phyloP scores from a whole-genome alignment of 2,888 invertebrate genomes.

The Acronicta alni region DNA sequence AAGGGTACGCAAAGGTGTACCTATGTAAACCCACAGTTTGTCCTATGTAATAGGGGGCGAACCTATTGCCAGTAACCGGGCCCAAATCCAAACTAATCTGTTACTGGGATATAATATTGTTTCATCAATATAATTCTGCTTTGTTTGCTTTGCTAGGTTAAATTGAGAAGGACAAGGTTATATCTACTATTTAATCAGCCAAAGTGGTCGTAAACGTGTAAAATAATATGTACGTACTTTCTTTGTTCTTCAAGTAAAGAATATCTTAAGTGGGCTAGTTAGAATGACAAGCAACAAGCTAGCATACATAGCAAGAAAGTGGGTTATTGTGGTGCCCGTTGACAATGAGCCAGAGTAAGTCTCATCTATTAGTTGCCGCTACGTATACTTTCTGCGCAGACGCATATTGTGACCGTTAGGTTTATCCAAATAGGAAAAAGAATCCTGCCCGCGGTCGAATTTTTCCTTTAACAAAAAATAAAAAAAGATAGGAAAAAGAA shows the following conservation, averaged over 20 bases:
- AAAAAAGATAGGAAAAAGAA: too few species aligned
- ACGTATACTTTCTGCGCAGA: slow-evolving; percentile 27
- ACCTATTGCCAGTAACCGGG: too few species aligned
- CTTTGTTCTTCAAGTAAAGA: slow-evolving; percentile 29
- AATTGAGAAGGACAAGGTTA: background rate
- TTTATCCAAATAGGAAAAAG: background rate
- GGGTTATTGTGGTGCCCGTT: slow-evolving; percentile 37
- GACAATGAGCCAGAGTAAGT: slow-evolving; percentile 38
- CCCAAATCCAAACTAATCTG: too few species aligned
- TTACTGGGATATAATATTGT: too few species aligned
- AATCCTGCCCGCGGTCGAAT: too few species aligned
- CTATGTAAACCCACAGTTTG: too few species aligned
- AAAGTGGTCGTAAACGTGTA: too few species aligned
- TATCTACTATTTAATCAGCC: background rate
- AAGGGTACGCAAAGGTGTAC: too few species aligned
- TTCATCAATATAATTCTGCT: too few species aligned
- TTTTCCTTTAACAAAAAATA: too few species aligned
- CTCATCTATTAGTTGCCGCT: slow-evolving; percentile 47
- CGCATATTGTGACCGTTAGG: background rate
- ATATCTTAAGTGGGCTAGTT: slow-evolving; percentile 39
- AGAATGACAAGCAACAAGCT: slow-evolving; percentile 39
- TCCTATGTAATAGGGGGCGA: too few species aligned
- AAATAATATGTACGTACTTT: too few species aligned
- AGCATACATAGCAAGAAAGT: slow-evolving; percentile 41
- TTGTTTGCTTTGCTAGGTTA: background rate